Conservation (phyloP, 2,797 vertebrate genomes). For the Phalanger gymnotis region DNA sequence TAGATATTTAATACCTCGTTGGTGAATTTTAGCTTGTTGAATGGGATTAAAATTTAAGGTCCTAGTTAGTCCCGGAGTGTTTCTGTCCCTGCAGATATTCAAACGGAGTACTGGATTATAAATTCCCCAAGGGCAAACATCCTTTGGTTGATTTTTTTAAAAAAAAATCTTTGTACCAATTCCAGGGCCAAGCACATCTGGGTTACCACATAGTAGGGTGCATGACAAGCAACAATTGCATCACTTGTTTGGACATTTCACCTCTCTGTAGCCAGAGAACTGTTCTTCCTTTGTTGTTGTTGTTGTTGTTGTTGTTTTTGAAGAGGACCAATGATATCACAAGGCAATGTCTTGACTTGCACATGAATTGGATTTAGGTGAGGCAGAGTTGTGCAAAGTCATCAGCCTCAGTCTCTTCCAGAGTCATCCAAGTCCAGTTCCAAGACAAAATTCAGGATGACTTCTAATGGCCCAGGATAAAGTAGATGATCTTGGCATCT, state of each 20-base stretch:
- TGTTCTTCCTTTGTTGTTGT: not conserved
- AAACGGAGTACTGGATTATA: slow-evolving; percentile 21
- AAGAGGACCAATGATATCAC: not conserved
- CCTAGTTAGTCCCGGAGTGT: not conserved
- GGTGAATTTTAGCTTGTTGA: not conserved
- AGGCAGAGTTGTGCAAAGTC: not conserved
- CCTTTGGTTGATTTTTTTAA: not conserved
- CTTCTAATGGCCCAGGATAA: not conserved
- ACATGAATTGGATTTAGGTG: not conserved
- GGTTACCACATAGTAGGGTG: not conserved
- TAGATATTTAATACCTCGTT: not conserved
- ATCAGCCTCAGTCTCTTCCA: not conserved
- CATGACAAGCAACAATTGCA: not conserved
- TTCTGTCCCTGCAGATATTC: slow-evolving; percentile 14
- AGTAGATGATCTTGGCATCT: not conserved
- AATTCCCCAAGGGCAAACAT: not conserved
- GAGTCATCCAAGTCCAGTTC: not conserved
- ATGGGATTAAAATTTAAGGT: not conserved
- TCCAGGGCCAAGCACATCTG: not conserved
- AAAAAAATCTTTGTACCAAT: not conserved
- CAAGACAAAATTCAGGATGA: not conserved
- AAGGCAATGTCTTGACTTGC: not conserved
- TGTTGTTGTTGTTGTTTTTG: not conserved
- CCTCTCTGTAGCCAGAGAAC: not conserved
- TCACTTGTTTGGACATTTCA: not conserved